Percentiles rank a stretch among this genome's conserved stretches.
These are phyloP conservation scores for Oncorhynchus mykiss DNA, from an alignment of 2,113 vertebrate genomes.

Conservation along the genomic window DNA sequence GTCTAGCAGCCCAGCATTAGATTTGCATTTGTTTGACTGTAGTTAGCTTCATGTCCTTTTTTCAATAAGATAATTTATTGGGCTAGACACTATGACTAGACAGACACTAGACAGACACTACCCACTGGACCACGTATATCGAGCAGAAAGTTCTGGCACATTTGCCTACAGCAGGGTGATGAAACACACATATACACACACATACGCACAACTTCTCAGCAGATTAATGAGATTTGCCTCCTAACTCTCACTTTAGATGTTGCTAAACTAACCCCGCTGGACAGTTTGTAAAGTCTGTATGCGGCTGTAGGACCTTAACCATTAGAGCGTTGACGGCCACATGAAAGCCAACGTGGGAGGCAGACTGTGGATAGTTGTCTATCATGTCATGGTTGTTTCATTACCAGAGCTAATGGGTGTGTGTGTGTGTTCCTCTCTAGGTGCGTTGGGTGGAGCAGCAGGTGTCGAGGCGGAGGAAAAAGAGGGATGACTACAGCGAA, in stretches of 20 bases:
- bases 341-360: conserved; percentile 13
- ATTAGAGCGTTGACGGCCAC: conserved; percentile 32
- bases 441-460: conserved; percentile 94
- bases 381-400: no score
- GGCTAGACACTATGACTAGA: no score
- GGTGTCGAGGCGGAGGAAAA: conserved; percentile 82
- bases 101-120: no score
- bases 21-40: not conserved
- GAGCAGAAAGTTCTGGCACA: conserved; percentile 29
- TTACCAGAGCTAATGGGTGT: conserved; percentile 1
- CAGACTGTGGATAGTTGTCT: conserved; percentile 13
- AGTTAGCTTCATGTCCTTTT: no score
- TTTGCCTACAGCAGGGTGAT: conserved; percentile 10
- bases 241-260: conserved; percentile 43
- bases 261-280: conserved; percentile 54
- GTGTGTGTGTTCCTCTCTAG: conserved; percentile 57
- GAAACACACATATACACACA: conserved; percentile 23
- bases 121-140: not conserved
- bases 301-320: not conserved
- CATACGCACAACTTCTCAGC: conserved; percentile 23
- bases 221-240: conserved; percentile 56
- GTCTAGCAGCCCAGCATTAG: conserved; percentile 8
- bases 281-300: not conserved
- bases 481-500: conserved; percentile 84
- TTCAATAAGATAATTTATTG: no score